Conservation (phyloP, 92 coral and sea anemone species). For the Ricordea florida region DNA sequence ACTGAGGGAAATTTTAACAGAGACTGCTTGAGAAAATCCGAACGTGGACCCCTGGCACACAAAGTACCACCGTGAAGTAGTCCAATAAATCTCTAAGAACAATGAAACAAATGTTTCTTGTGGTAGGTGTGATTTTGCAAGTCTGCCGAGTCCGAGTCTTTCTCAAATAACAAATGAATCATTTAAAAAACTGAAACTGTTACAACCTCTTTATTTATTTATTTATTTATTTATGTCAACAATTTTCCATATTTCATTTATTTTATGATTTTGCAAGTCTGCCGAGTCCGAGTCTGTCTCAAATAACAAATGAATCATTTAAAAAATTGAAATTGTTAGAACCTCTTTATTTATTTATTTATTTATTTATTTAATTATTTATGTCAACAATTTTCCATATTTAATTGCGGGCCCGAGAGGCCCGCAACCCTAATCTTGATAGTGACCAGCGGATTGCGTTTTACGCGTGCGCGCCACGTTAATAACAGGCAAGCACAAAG, state of each 20-base stretch:
- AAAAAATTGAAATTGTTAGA: too few relatives aligned
- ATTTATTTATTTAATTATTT: background rate
- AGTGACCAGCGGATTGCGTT: too few relatives aligned
- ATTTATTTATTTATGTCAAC: background rate
- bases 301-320: background rate
- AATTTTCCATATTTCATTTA: too few relatives aligned
- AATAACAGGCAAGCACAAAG: too few relatives aligned
- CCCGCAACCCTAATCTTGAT: too few relatives aligned
- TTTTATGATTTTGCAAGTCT: too few relatives aligned
- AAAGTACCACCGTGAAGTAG: too few relatives aligned
- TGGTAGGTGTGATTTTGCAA: background rate
- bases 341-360: background rate
- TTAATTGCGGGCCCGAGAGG: too few relatives aligned
- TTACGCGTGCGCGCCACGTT: too few relatives aligned
- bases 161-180: background rate
- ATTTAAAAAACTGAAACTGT: background rate
- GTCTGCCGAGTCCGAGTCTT: background rate
- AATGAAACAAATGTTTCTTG: slow-evolving; percentile 1
- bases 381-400: too few relatives aligned
- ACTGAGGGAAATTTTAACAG: background rate
- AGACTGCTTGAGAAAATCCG: background rate
- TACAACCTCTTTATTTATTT: background rate
- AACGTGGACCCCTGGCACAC: background rate
- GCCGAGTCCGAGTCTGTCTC: background rate
- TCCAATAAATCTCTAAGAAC: background rate